Percentiles rank a stretch among this genome's conserved stretches.
Conservation (phyloP, 2,797 vertebrate genomes). For the Galagoides demidoff region DNA sequence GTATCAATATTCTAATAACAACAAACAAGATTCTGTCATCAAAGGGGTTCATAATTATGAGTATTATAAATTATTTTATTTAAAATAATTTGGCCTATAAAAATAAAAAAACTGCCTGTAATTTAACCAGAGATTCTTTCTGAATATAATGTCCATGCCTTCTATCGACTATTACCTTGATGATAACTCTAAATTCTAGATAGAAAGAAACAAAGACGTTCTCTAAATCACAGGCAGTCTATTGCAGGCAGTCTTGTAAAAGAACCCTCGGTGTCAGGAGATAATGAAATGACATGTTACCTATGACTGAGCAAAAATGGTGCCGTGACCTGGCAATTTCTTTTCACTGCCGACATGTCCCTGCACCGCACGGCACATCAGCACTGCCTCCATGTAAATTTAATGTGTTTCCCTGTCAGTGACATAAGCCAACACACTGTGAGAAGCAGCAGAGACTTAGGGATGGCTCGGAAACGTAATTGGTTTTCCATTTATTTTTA, state of each 20-base stretch:
- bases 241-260: conserved; percentile 75
- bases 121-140: background rate
- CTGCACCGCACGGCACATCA: background rate
- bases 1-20: background rate
- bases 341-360: conserved; percentile 77
- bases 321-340: conserved; percentile 83
- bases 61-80: background rate
- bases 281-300: conserved; percentile 82
- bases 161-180: background rate
- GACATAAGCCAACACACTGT: conserved; percentile 54
- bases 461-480: conserved; percentile 86
- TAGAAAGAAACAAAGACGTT: background rate
- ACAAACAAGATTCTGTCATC: background rate
- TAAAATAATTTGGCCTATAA: background rate
- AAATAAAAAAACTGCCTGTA: background rate
- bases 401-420: conserved; percentile 73
- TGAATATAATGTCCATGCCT: background rate
- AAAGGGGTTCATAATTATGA: background rate
- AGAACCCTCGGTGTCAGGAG: conserved; percentile 77
- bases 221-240: conserved; percentile 72
- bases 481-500: conserved; percentile 88
- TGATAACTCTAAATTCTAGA: conserved; percentile 14
- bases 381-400: conserved; percentile 76
- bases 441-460: conserved; percentile 78
- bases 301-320: conserved; percentile 81